phyloP scores from a whole-genome alignment of 2,888 invertebrate species.

The Brachypterus glaber region DNA sequence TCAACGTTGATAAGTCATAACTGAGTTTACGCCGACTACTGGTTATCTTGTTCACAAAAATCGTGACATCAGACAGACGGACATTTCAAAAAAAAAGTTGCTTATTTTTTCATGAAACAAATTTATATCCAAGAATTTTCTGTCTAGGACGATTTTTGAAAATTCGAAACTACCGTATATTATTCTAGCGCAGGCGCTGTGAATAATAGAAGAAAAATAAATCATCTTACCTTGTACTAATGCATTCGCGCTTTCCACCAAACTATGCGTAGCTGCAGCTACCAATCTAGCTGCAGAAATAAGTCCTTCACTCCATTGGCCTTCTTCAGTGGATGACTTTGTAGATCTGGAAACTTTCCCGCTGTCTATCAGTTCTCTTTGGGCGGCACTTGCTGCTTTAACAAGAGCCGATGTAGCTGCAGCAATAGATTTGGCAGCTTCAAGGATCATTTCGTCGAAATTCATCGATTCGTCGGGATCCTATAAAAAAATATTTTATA shows the following conservation, averaged over 20 bases:
- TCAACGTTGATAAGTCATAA: too few relatives aligned
- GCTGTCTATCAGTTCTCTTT: slow-evolving; percentile 85
- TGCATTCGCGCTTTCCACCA: slow-evolving; percentile 97
- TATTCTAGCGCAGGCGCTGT: too few relatives aligned
- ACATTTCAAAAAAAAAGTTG: too few relatives aligned
- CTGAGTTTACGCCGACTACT: too few relatives aligned
- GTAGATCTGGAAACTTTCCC: slow-evolving; percentile 82
- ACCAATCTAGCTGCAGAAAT: slow-evolving; percentile 92
- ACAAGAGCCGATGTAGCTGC: slow-evolving; percentile 95
- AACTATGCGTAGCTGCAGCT: slow-evolving; percentile 93
- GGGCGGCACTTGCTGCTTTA: slow-evolving; percentile 93
- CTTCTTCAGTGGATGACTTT: slow-evolving; percentile 82
- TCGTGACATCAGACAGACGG: too few relatives aligned
- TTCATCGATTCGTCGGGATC: slow-evolving; percentile 88
- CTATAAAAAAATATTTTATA: too few relatives aligned
- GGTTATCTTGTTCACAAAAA: too few relatives aligned
- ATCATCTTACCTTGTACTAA: slow-evolving; percentile 67
- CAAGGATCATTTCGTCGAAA: slow-evolving; percentile 98
- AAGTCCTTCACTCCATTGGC: slow-evolving; percentile 96
- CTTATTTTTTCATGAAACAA: too few relatives aligned
- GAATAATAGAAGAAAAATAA: neutral
- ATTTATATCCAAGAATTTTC: too few relatives aligned
- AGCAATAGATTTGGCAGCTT: slow-evolving; percentile 95
- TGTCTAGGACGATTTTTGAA: too few relatives aligned
- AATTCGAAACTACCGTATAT: too few relatives aligned